Base-by-base conservation (phyloP, 2,888 invertebrate species). In the Mimachlamys varia region DNA sequence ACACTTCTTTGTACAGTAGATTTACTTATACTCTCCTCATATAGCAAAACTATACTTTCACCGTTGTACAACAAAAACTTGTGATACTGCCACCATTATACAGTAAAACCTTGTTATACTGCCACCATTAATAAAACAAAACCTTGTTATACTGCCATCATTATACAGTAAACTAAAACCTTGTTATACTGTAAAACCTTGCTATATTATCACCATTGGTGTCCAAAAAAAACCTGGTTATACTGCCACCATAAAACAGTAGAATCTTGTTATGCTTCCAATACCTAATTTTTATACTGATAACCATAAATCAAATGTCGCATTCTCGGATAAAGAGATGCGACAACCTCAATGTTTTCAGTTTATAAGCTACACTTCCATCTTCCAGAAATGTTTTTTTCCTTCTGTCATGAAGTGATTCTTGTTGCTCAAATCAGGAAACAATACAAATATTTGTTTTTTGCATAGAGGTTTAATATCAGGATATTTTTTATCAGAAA, bases 71-170 rank as follows among this genome's bases (percentile, higher is more conserved):
- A n/a, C n/a, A 62, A 62, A 62, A 62, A 5, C 62, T 22, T 62
- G 62, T 62, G 17, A 62, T 62, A 62, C 62, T 62, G 22, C 7
- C 62, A 62, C 62, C 22, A 62, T 62, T 62, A 22, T 62, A 62
- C 62, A 62, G 62, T 62, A 22, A 62, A 62, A 62, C 19, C 62
- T 62, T 62, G 62, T 62, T 62, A 62, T 62, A 62, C 62, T 62
- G 62, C 2, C 62, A 62, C 62, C n/a, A 62, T 62, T 62, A n/a
- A 22, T 62, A 62, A 22, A 62, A n/a, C n/a, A 22, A 62, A 62
- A 62, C 62, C 62, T 62, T 62, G 62, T 62, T 62, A 62, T 62
- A 62, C 62, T 62, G 62, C 5, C 62, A 62, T 7, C 62, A 22
- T 62, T 62, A 22, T 62, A 62, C 62, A 62, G 62, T 17, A 62